Base-by-base conservation (phyloP, 1,140 invertebrate species). In the Araneus ventricosus region DNA sequence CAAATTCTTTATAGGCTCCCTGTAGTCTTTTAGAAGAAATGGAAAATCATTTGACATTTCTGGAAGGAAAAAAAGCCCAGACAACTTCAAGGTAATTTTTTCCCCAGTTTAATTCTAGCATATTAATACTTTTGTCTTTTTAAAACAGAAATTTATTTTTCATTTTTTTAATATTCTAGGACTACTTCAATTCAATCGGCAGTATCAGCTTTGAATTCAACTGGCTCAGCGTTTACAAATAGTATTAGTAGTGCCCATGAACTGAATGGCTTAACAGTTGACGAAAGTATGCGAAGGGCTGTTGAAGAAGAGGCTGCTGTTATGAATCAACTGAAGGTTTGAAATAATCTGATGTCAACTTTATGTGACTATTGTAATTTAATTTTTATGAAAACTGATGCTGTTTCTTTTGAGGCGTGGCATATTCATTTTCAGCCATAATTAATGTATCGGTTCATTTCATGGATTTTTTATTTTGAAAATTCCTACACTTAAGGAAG, bases 11-110 rank as follows among this genome's bases (percentile, higher is more conserved):
- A 37, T 30, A 93, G 93, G 99, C 99, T n/a, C 99, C 99, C 0
- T 99, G 98, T 95, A 99, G 99, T 96, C 96, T 99, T 86, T 95
- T 99, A 84, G 99, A 99, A 96, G 99, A 99, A 4, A 96, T 99
- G 88, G 99, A 99, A 95, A 98, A 99, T 94, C 99, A 99, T 96
- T 96, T 99, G 82, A 97, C 97, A 39, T 97, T 97, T 3, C 95
- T 99, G 41, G 99, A 99, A 95, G 98, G 98, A 75, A 93, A 90
- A 30, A 99, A 99, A 96, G 96, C 95, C 93, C 95, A 94, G 80
- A 39, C 63, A 75, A 61, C 57, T 75, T 34, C 92, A 22, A 93
- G 37, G 92, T 93, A 80, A 10, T 22, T 14, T 39, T 79, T 52
- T 90, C 22, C 45, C 22, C 37, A 3, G 17, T 34, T 75, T 37